Base-by-base conservation (phyloP, 1,140 invertebrate genomes). In the Mylabris phalerata region DNA sequence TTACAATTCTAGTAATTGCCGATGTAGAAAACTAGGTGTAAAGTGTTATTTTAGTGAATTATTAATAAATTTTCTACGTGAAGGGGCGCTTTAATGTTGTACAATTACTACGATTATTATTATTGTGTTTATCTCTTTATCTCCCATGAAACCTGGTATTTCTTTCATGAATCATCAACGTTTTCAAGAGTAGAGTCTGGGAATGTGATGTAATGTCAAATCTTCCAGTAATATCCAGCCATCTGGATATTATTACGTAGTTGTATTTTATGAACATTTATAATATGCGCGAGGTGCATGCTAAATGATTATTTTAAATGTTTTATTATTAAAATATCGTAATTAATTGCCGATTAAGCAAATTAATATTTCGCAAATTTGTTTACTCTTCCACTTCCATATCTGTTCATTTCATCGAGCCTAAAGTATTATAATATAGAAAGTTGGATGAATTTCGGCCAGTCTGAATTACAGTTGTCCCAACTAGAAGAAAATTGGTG, bases 171-270 rank as follows among this genome's bases (percentile, higher is more conserved):
- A 61, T 66, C 32, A 32, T 32, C 32, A 32, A 32, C 32, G 32
- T 4, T 62, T 64, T 60, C 63, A 55, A 46, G 26, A 57, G 52
- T 55, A 42, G 42, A 64, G 64, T 64, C 62, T 64, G 62, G 64
- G 64, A 66, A 66, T 66, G 64, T 61, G 57, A 63, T 59, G 64
- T 62, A 60, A 64, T 64, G 62, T 61, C 64, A 61, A 38, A 61
- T 65, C 51, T 57, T 58, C 63, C 50, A 50, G 57, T 65, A 62
- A 65, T 59, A 57, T 57, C 49, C 50, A 55, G 48, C 46, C 64
- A 61, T 66, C 62, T 64, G 60, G 59, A 57, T 43, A 39, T 64
- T 66, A 66, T 66, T 64, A 55, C 59, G 57, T 32, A 5, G 32
- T 32, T 58, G 42, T 63, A 63, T 63, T 32, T 65, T 65, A 65